Evolutionary conservation across 2,113 vertebrate genomes (phyloP), one percentile per base, ranked within the genome.

Genomic region (Glaucomys volans): DNA sequence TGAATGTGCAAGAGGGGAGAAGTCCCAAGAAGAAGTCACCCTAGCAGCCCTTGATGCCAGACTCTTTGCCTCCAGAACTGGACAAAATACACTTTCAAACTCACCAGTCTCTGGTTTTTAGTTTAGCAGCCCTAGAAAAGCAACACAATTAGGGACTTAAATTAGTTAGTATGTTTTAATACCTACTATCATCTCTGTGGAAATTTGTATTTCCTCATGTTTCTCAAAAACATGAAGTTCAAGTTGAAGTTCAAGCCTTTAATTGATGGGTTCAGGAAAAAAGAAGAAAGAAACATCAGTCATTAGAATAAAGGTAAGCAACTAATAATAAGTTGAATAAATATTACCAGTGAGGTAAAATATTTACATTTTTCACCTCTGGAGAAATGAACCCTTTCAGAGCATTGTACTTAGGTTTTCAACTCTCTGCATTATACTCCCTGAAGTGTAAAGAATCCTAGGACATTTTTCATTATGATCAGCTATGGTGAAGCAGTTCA

Each of bases 1-100:
- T 5, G 5, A 2, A 18, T 18, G 3, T 52, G 50, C 47, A 57
- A 54, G 47, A 50, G 10, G 24, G n/a, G 17, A 83, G 0, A 35
- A 40, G 11, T 37, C 10, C 40, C 47, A n/a, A 67, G 16, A 37
- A 50, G 66, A 64, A 75, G 3, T 30, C n/a, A 24, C 30, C 30
- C 24, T 67, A 32, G n/a, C 10, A 44, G n/a, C 50, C 32, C n/a
- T 44, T 83, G 30, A 14, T 76, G 17, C 37, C 54, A 11, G 8
- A 32, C 1, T 37, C 90, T 44, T 20, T 54, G 4, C 37, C 14
- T 57, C 11, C 77, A 82, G 18, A 64, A 54, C 9, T 20, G 10
- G 8, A 3, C n/a, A n/a, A 94, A 66, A 52, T 37, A 57, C 37
- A 47, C 14, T 57, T n/a, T 84, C 57, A 5, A 44, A 66, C 18